phyloP scores from a whole-genome alignment of 1,140 invertebrate species.

The Eurosta solidaginis region DNA sequence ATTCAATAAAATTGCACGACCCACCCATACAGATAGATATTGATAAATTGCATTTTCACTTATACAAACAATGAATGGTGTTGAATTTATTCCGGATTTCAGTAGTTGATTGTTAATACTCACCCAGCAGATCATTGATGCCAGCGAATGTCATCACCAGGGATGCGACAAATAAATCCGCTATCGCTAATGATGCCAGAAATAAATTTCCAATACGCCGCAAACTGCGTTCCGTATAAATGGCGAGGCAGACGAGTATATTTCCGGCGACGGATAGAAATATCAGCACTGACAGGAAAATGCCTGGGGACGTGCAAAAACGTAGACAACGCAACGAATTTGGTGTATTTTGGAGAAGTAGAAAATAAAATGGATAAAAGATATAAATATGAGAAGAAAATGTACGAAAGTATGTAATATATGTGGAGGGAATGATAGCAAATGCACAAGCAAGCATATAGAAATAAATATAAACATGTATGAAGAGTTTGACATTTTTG shows the following conservation, averaged over 20 bases:
- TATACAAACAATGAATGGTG: neutral
- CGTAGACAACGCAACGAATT: neutral
- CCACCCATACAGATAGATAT: too few species aligned
- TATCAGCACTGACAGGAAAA: constrained; percentile 85
- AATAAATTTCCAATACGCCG: constrained; percentile 93
- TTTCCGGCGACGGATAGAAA: constrained; percentile 94
- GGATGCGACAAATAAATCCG: constrained; percentile 92
- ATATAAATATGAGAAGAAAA: neutral
- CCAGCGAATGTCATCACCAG: constrained; percentile 93
- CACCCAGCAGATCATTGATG: constrained; percentile 79
- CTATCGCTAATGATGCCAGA: constrained; percentile 91
- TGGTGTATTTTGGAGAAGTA: neutral
- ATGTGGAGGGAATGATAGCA: neutral
- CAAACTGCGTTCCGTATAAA: constrained; percentile 91
- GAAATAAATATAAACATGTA: neutral
- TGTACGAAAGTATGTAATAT: too few species aligned
- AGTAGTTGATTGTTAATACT: constrained; percentile 37
- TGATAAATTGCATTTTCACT: neutral
- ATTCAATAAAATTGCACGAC: too few species aligned
- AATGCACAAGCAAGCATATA: neutral
- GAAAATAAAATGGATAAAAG: neutral
- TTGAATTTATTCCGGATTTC: neutral
- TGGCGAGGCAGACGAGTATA: constrained; percentile 91
- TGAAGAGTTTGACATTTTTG: neutral
- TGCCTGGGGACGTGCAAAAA: constrained; percentile 64